Evolutionary conservation across 2,113 vertebrate species (phyloP).

Genomic region (Myiozetetes cayanensis): DNA sequence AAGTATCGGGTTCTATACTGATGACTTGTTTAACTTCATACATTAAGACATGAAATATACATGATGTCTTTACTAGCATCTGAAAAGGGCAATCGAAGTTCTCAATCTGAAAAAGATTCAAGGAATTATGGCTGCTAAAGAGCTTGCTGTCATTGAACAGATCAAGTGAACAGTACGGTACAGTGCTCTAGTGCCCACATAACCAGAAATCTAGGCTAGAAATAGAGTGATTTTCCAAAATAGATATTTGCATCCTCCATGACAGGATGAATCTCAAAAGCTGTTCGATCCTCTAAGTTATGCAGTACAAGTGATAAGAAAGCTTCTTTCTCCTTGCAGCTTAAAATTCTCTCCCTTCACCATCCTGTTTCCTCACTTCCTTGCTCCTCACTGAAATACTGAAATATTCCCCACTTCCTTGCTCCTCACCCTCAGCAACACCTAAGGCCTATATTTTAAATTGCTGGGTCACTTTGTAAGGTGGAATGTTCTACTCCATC

Average conservation of each 20-base stretch:
- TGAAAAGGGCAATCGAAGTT: not conserved
- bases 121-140: not conserved
- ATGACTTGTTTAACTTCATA: not conserved
- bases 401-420: too few species aligned
- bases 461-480: not conserved
- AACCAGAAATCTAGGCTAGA: not conserved
- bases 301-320: not conserved
- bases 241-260: not conserved
- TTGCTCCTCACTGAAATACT: too few species aligned
- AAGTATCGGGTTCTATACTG: not conserved
- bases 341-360: not conserved
- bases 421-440: not conserved
- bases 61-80: not conserved
- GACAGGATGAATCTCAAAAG: not conserved
- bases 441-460: not conserved
- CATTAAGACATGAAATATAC: not conserved
- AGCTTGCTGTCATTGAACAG: not conserved
- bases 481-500: not conserved
- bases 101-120: not conserved
- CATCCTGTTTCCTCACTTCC: rapidly evolving
- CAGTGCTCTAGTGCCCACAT: not conserved
- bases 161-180: not conserved
- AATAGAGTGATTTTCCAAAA: not conserved
- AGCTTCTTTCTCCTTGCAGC: not conserved
- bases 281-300: not conserved